These are phyloP conservation scores for cattle (Bos taurus) DNA, from an alignment of 2,113 vertebrate species.

Conservation along the genomic window DNA sequence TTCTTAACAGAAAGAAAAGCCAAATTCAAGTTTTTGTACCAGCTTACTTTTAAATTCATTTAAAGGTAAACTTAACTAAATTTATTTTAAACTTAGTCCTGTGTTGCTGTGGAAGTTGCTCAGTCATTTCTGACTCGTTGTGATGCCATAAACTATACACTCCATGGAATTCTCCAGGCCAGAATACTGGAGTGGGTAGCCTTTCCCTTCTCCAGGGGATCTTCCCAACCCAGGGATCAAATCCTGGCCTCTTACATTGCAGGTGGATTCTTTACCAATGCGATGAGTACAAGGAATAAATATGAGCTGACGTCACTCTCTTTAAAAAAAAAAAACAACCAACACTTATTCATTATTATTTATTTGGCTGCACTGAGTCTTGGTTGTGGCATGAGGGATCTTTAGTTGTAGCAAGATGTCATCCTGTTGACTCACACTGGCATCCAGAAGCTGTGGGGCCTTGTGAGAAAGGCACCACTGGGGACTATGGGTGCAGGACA, in stretches of 20 bases:
- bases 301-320: background rate
- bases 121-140: background rate
- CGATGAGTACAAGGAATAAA: rapidly evolving
- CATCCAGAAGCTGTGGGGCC: background rate
- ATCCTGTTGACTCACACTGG: background rate
- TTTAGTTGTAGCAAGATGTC: background rate
- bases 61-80: background rate
- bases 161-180: background rate
- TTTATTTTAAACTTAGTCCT: background rate
- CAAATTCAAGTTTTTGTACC: background rate
- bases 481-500: background rate
- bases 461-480: too few species aligned
- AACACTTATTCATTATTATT: background rate
- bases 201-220: background rate
- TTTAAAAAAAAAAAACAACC: background rate
- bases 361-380: background rate
- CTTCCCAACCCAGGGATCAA: background rate
- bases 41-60: background rate
- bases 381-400: background rate
- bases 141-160: background rate
- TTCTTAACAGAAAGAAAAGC: background rate
- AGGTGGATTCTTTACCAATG: background rate
- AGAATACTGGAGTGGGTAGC: background rate
- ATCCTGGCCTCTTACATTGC: background rate
- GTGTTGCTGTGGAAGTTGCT: background rate